Base-by-base conservation (phyloP, 2,888 invertebrate genomes). In the Ochropleura plecta region DNA sequence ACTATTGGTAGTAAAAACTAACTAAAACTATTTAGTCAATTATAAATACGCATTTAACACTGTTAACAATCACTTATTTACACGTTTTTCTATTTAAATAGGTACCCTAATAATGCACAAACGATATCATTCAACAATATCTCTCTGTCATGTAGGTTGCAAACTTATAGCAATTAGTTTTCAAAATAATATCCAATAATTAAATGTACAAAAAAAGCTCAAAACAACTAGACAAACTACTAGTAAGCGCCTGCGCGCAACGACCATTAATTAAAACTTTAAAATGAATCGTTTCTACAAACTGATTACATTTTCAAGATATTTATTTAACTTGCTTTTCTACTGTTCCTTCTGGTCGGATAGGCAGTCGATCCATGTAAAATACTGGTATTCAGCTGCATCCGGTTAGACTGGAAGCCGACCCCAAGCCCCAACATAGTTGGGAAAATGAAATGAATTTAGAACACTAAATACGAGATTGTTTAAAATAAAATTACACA, bases 261-360 rank as follows among this genome's bases (percentile, higher is more conserved):
- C n/a, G 49, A 4, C 20, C 46, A 55, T 49, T 60, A 12, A 78
- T 76, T 75, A 75, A 72, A 78, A 77, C 46, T 63, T 78, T 63
- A 14, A 49, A 77, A 57, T 57, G 51, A 71, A 72, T 60, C 16
- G 55, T 42, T 70, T 70, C 20, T 10, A 57, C 18, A 57, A 59
- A 16, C 40, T 40, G 30, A 40, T 48, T 70, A 57, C 70, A 40
- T 57, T 72, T 57, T 18, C 40, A 57, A 5, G 57, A 72, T 40
- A 48, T 72, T 72, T 20, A 57, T 57, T 57, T 18, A 3, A 71
- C 16, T 51, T 40, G 8, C 5, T 59, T 57, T 57, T 30, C 16
- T 30, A 30, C 30, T 30, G 1, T 30, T 59, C 14, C 0, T 16
- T 16, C 4, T 30, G 8, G 20, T 20, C 55, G 12, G 20, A 20